phyloP scores from a whole-genome alignment of 1,140 invertebrate species.

The Pomacea maculata region DNA sequence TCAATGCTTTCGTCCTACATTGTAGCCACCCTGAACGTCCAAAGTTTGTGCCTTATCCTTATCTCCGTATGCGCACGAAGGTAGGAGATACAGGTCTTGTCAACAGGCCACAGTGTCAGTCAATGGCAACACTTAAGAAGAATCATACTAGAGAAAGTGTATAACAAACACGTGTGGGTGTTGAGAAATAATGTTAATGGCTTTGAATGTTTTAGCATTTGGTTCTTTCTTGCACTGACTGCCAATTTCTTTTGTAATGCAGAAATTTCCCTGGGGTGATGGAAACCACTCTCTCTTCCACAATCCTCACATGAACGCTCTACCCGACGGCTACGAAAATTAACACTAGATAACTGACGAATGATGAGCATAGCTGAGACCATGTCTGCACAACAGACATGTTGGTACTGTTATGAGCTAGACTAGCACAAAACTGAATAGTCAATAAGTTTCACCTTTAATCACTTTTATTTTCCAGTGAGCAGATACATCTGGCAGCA shows the following conservation, averaged over 20 bases:
- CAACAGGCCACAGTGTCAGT: too few relatives aligned
- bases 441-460: too few relatives aligned
- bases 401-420: too few relatives aligned
- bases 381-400: too few relatives aligned
- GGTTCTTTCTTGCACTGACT: not conserved
- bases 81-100: conserved; percentile 39
- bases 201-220: not conserved
- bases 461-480: too few relatives aligned
- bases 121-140: too few relatives aligned
- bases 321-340: conserved; percentile 84
- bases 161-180: too few relatives aligned
- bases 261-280: conserved; percentile 90
- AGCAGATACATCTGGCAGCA: too few relatives aligned
- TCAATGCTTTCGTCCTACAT: conserved; percentile 76
- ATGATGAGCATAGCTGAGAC: too few relatives aligned
- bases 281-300: conserved; percentile 85
- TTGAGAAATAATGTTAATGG: not conserved
- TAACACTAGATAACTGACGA: not conserved
- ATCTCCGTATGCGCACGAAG: conserved; percentile 75
- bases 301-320: conserved; percentile 81
- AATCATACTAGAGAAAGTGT: too few relatives aligned
- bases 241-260: conserved; percentile 49
- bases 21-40: conserved; percentile 66
- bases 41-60: conserved; percentile 79
- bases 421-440: too few relatives aligned